Percentiles rank a stretch among this genome's conserved stretches.
Evolutionary conservation across 2,888 invertebrate genomes (phyloP).

Genomic region (Petrolisthes cinctipes): DNA sequence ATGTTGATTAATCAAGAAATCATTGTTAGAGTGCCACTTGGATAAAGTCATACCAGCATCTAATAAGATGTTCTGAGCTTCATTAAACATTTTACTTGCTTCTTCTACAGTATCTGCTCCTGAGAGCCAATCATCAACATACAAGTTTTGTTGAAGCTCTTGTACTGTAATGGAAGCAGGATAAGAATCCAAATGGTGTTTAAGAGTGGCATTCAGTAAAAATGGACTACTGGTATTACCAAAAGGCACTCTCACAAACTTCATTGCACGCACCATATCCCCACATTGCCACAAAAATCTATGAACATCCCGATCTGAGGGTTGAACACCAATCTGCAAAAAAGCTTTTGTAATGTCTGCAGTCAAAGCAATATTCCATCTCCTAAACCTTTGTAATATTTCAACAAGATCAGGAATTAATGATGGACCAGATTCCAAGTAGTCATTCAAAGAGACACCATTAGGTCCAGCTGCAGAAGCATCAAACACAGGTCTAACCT

Average conservation of each 20-base stretch:
- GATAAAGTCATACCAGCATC: no score
- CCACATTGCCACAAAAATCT: background rate
- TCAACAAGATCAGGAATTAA: slow-evolving; percentile 18
- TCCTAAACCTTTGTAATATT: slow-evolving; percentile 17
- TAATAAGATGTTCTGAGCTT: no score
- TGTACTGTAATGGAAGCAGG: no score
- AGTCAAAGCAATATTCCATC: slow-evolving; percentile 11
- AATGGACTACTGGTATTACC: background rate
- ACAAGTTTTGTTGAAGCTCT: no score
- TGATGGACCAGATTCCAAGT: slow-evolving; percentile 1
- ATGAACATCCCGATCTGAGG: background rate
- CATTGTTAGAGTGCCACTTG: no score
- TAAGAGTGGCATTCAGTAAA: background rate
- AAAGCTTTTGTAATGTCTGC: slow-evolving; percentile 2
- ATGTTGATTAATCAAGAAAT: no score
- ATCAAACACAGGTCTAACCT: slow-evolving; percentile 21
- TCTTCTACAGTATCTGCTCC: no score
- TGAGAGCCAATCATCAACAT: no score
- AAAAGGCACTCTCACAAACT: background rate
- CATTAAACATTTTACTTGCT: no score
- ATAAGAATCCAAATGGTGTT: no score
- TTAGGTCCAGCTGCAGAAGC: slow-evolving; percentile 9
- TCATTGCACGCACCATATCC: background rate
- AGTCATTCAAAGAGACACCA: slow-evolving; percentile 15
- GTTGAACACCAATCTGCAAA: background rate